Base-by-base conservation (phyloP, 2,888 invertebrate genomes). In the Philhelius pedissequus region DNA sequence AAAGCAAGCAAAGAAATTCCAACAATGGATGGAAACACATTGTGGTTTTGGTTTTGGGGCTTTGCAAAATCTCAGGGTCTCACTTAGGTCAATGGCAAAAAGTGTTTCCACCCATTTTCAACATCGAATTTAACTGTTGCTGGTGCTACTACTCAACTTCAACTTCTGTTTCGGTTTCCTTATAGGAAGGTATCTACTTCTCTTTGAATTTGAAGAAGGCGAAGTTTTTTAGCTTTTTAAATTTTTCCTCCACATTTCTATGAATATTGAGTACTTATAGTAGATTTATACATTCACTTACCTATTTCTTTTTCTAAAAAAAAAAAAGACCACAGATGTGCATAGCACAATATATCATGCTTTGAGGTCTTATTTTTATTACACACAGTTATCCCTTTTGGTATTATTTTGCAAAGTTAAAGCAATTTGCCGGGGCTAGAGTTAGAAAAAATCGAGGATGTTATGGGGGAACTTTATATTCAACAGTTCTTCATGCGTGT, bases 21-120 rank as follows among this genome's bases (percentile, higher is more conserved):
- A 35, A 74, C 60, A 69, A 69, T 69, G 52, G 62, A 54, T 9
- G 25, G 32, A n/a, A 48, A 35, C 25, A 50, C 40, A 54, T 32
- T 79, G 56, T 25, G 75, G 80, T 74, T 74, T 68, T n/a, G 58
- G 22, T 52, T 60, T 73, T 62, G 62, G 48, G 69, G 54, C 40
- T 32, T 43, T 68, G 40, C 54, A 50, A 70, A 81, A 81, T 75
- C 69, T 58, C 75, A 70, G 68, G 69, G 80, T 48, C 56, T 70
- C 56, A 68, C 75, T 48, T 60, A 75, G 80, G 80, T 80, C 80
- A 75, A 80, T 80, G 80, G 75, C 69, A 60, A 80, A 43, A 64
- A 69, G 69, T 54, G 75, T 45, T 80, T 45, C 60, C 79, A 69
- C 43, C 50, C 35, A 45, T 25, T 62, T 38, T 43, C 50, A 11